Evolutionary conservation across 37 sponge, comb jelly and placozoan genomes (phyloP), one percentile per base, ranked within the genome.

Genomic region (Lycopodina hypogea): DNA sequence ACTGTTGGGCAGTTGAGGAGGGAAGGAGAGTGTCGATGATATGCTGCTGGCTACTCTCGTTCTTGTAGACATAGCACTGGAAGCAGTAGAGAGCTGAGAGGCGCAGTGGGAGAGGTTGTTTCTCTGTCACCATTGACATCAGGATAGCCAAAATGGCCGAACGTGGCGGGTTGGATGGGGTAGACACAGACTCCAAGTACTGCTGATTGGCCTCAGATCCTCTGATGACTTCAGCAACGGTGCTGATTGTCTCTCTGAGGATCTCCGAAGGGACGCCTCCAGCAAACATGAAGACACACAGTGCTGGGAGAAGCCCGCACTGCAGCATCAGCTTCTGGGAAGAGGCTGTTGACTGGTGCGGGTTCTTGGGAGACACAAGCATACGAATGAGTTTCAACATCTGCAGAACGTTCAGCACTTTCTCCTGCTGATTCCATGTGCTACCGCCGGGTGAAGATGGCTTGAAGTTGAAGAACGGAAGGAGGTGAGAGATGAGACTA

Each of bases 61-160:
- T 90, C 65, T 90, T 90, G 69, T 72, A 90, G 33, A 96, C 72
- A 28, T 78, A 96, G 38, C 92, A 82, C 75, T 93, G 90, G 64
- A 96, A 87, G 79, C 97, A 96, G 76, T 96, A 96, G 42, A 96
- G 81, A 35, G 97, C 92, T 3, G 97, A 89, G 38, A 87, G 60
- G 1, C 94, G 72, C 12, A 90, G 69, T 0, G 64, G 32, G n/a
- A 91, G 70, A 0, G 90, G 87, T 51, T 93, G 94, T 78, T 96
- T 96, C 59, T 96, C 97, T 21, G 89, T 85, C 33, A 93, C 92
- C 94, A 96, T 93, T 42, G 89, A 91, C 92, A 92, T 89, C 34
- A 96, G 81, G 57, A 96, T 75, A 32, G 88, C 83, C 34, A 96
- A 84, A 58, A 94, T 74, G 29, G 94, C 97, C 0, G 89, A 74